Percentiles rank a stretch among this genome's conserved stretches.
Evolutionary conservation across 2,888 invertebrate species (phyloP).

Genomic region (Rhabditoides inermis): DNA sequence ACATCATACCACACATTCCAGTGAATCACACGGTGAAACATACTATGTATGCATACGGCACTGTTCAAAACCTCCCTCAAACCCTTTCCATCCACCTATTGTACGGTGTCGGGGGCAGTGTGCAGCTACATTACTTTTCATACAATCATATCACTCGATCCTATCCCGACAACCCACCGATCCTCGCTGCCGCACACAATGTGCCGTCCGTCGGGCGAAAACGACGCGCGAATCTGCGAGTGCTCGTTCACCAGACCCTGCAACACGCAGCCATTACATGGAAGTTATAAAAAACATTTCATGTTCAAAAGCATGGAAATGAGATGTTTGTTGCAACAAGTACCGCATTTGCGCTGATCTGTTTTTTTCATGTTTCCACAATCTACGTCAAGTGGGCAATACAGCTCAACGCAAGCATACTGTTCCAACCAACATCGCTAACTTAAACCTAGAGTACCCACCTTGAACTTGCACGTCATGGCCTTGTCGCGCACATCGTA

Average conservation of each 20-base stretch:
- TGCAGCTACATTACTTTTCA: not conserved
- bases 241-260: conserved; percentile 46
- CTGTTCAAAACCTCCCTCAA: no score
- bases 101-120: no score
- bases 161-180: conserved; percentile 9
- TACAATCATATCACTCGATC: conserved; percentile 60
- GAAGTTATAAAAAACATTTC: no score
- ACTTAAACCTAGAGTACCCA: conserved; percentile 62
- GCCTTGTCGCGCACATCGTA: conserved; percentile 90
- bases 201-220: conserved; percentile 89
- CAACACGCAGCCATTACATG: no score
- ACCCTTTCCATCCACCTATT: no score
- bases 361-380: not conserved
- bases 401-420: not conserved
- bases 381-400: not conserved
- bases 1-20: no score
- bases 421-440: not conserved
- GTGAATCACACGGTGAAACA: no score
- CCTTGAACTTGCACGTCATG: conserved; percentile 87
- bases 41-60: no score
- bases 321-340: no score
- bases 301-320: no score
- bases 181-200: conserved; percentile 95
- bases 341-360: no score
- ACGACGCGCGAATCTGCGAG: conserved; percentile 84